These are phyloP conservation scores for Hirtodrosophila histrioides DNA, from an alignment of 2,888 invertebrate species.

Conservation along the genomic window DNA sequence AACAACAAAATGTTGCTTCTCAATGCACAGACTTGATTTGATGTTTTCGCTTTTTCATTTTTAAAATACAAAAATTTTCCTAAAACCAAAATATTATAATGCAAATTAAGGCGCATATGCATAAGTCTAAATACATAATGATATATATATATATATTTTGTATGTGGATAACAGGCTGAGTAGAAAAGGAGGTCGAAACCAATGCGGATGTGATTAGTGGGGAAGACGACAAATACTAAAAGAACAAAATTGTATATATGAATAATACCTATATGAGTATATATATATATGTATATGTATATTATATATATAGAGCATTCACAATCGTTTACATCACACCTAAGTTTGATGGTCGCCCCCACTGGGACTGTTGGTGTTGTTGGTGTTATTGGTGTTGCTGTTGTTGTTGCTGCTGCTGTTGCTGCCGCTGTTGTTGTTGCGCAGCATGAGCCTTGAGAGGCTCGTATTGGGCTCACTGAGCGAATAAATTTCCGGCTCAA, in stretches of 20 bases:
- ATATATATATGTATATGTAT: conserved; percentile 20
- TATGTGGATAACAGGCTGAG: conserved; percentile 25
- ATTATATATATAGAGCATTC: conserved; percentile 65
- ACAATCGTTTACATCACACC: conserved; percentile 72
- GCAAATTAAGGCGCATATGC: conserved; percentile 54
- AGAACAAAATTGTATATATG: conserved; percentile 34
- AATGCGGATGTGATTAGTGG: neutral
- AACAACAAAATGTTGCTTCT: conserved; percentile 5
- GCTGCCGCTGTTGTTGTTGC: conserved; percentile 74
- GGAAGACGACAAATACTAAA: conserved; percentile 34
- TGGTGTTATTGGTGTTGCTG: conserved; percentile 25
- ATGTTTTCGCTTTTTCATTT: conserved; percentile 11
- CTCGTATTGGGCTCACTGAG: conserved; percentile 85
- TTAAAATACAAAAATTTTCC: conserved; percentile 38
- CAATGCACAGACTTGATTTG: conserved; percentile 60
- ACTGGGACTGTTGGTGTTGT: conserved; percentile 63
- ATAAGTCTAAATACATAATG: conserved; percentile 28
- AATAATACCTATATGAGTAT: conserved; percentile 36
- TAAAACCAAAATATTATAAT: conserved; percentile 56
- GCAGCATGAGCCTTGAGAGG: conserved; percentile 80
- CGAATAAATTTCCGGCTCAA: conserved; percentile 93
- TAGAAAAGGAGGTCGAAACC: conserved; percentile 19
- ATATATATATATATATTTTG: conserved; percentile 25
- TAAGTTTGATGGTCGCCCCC: conserved; percentile 68
- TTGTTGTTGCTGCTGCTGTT: conserved; percentile 39